Base-by-base conservation (phyloP, 2,113 vertebrate genomes). In the Daboia siamensis region DNA sequence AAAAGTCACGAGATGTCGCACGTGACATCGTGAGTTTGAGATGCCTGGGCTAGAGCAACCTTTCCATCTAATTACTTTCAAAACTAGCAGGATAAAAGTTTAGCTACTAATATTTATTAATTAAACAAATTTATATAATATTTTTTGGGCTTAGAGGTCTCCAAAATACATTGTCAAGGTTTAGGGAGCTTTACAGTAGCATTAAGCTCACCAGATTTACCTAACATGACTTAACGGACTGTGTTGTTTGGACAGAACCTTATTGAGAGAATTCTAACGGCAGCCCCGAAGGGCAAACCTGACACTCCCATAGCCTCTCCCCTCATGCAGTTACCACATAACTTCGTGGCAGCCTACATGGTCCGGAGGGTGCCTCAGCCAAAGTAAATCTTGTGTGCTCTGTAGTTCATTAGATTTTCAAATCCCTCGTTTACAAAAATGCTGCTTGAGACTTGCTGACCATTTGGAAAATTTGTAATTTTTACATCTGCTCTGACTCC, bases 191-290 rank as follows among this genome's bases (percentile, higher is more conserved):
- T 90, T 55, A 93, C 88, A 86, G 86, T 7, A 55, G 92, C 56
- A 29, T 48, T 64, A 90, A 90, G 74, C 88, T 90, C 88, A 26
- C 92, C 39, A 90, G 80, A 86, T 90, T 93, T 86, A 64, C 80
- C 92, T 86, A 93, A 93, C 23, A 13, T 90, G 56, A 86, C 88
- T 44, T 64, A 86, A 90, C 48, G 29, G 56, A 86, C 59, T 61
- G 12, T 86, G 92, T 26, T 93, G 80, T 90, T 93, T 90, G 61
- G 88, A 93, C 80, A 90, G 80, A 17, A 29, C 69, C 44, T 33
- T 93, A 61, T 61, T 93, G 90, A 93, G 87, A 93, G 87, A 52
- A 33, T 56, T 57, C 86, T 24, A 91, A 89, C 39, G 20, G 13
- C 57, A 84, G 51, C 0, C 0, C 52, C 44, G 91, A 74, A 23